A percentile compares a stretch with the other conserved stretches of the same genome.
Evolutionary conservation across 2,797 vertebrate species (phyloP).

Genomic region (Siniperca scherzeri): DNA sequence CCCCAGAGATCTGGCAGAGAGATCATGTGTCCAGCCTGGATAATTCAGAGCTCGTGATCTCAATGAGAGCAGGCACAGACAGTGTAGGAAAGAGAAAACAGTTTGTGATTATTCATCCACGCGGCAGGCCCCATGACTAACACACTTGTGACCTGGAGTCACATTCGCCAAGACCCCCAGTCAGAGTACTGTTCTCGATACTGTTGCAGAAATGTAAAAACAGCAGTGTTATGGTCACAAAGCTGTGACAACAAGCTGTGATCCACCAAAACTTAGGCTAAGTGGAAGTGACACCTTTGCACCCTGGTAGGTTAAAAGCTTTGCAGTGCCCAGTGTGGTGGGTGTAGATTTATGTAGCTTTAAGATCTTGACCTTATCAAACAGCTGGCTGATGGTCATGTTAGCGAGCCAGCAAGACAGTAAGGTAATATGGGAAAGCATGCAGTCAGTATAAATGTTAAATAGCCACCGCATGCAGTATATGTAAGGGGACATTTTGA

Average conservation of each 20-base stretch:
- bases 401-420: neutral
- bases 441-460: neutral
- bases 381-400: neutral
- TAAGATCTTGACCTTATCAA: neutral
- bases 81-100: slow-evolving; percentile 37
- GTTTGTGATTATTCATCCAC: slow-evolving; percentile 54
- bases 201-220: slow-evolving; percentile 14
- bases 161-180: slow-evolving; percentile 12
- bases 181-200: slow-evolving; percentile 15
- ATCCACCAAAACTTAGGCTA: neutral
- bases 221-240: neutral
- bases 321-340: neutral
- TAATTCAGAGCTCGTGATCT: slow-evolving; percentile 74
- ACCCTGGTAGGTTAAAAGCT: neutral
- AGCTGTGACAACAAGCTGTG: neutral
- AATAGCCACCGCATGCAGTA: neutral
- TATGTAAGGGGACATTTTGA: no score
- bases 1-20: slow-evolving; percentile 42
- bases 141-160: slow-evolving; percentile 67
- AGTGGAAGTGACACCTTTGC: neutral
- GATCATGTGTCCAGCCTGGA: slow-evolving; percentile 67
- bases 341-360: neutral
- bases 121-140: slow-evolving; percentile 66
- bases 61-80: slow-evolving; percentile 39
- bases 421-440: neutral